phyloP scores from a whole-genome alignment of 1,140 invertebrate genomes.

The Drosophila bifasciata region DNA sequence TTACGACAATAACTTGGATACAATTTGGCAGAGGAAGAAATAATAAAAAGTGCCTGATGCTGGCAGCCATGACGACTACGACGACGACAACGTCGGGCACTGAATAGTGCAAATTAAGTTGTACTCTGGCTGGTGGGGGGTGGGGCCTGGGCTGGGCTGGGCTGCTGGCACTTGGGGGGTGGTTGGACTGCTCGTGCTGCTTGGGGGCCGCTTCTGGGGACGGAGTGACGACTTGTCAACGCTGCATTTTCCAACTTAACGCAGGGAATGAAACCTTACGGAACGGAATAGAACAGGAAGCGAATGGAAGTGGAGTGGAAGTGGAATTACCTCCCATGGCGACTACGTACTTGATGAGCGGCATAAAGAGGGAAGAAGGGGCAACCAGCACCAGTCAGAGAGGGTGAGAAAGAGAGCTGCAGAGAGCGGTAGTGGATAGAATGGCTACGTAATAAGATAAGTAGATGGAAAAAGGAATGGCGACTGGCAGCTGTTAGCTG shows the following conservation, averaged over 20 bases:
- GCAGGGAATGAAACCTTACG: conserved; percentile 30
- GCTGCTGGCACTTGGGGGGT: not conserved
- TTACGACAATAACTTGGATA: conserved; percentile 78
- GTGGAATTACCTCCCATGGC: conserved; percentile 52
- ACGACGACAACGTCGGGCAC: conserved; percentile 36
- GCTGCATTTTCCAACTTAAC: conserved; percentile 64
- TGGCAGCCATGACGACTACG: conserved; percentile 50
- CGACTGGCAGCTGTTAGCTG: not conserved
- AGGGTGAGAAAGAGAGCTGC: not conserved
- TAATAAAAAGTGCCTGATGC: conserved; percentile 63
- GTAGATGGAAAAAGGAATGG: conserved; percentile 7
- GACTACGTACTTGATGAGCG: conserved; percentile 39
- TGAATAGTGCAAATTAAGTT: conserved; percentile 80
- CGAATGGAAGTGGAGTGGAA: conserved; percentile 19
- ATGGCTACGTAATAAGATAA: conserved; percentile 49
- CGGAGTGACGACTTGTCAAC: conserved; percentile 67
- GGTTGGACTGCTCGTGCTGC: no score
- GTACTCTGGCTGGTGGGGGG: conserved; percentile 33
- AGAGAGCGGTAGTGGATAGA: not conserved
- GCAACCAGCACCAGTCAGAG: not conserved
- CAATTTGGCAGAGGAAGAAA: conserved; percentile 74
- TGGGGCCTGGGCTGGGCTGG: not conserved
- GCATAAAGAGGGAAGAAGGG: not conserved
- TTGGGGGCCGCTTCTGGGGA: conserved; percentile 22
- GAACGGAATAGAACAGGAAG: conserved; percentile 37